These are phyloP conservation scores for Whitmania pigra DNA, from an alignment of 1,140 invertebrate genomes.

Conservation along the genomic window DNA sequence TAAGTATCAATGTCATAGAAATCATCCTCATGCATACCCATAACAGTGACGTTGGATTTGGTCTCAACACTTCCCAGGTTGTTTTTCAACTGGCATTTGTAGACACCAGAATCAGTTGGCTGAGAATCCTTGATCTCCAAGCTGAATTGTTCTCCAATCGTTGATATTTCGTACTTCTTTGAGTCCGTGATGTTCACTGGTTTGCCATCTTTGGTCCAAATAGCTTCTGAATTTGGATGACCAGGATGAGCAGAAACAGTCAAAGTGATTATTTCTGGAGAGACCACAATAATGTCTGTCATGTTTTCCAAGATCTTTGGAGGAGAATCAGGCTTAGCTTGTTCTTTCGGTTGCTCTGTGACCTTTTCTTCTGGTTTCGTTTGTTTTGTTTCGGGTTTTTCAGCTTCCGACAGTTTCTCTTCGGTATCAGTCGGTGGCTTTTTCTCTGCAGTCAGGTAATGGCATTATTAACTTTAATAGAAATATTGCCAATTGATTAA, in stretches of 20 bases:
- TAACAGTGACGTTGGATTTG: conserved; percentile 35
- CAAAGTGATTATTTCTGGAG: conserved; percentile 22
- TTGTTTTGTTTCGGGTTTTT: background rate
- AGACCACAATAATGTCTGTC: conserved; percentile 20
- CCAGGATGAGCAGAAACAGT: conserved; percentile 21
- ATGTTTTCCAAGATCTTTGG: conserved; percentile 22
- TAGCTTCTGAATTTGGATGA: conserved; percentile 19
- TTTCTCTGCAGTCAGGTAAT: background rate
- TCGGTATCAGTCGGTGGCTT: background rate
- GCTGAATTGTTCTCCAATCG: conserved; percentile 30
- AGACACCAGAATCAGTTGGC: conserved; percentile 36
- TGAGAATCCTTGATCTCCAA: conserved; percentile 36
- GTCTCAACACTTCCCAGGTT: conserved; percentile 37
- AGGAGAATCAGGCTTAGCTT: conserved; percentile 17
- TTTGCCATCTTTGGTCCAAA: conserved; percentile 23
- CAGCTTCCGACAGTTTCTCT: background rate
- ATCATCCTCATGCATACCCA: conserved; percentile 38
- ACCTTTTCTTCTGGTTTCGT: too few relatives aligned
- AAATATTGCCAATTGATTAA: too few relatives aligned
- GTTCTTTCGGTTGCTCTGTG: too few relatives aligned
- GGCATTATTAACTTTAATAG: too few relatives aligned
- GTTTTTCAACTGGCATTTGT: conserved; percentile 32
- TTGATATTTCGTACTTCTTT: conserved; percentile 18
- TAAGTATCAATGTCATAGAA: background rate
- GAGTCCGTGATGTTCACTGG: background rate